These are phyloP conservation scores for Ridgeia piscesae DNA, from an alignment of 1,140 invertebrate species.

Conservation along the genomic window DNA sequence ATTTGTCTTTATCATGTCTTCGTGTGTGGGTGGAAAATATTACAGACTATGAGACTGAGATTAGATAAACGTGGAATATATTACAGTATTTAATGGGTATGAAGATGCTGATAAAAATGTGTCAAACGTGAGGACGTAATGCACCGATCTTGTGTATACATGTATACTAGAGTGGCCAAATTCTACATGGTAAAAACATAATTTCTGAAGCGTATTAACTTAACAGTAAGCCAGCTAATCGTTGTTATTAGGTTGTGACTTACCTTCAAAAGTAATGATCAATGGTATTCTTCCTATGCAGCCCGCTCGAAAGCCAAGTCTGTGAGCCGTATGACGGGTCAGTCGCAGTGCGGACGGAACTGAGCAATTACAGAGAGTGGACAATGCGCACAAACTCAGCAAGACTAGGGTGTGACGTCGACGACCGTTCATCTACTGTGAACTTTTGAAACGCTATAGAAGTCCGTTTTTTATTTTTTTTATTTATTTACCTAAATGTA, in stretches of 20 bases:
- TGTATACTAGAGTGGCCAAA: no score
- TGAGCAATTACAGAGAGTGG: not conserved
- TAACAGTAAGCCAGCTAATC: not conserved
- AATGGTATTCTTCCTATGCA: not conserved
- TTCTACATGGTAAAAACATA: no score
- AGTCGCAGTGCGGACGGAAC: not conserved
- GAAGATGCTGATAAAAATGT: no score
- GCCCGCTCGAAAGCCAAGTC: not conserved
- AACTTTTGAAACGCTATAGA: not conserved
- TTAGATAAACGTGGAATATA: no score
- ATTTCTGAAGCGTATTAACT: no score
- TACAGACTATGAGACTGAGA: no score
- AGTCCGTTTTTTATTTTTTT: not conserved
- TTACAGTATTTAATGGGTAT: no score
- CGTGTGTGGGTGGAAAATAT: no score
- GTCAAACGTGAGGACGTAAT: no score
- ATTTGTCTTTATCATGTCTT: no score
- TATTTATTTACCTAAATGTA: not conserved
- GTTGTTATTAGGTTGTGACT: not conserved
- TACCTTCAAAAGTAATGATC: not conserved
- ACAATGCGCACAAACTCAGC: not conserved
- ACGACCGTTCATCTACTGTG: not conserved
- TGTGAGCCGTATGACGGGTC: not conserved
- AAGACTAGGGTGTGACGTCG: not conserved
- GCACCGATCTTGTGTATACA: no score